A percentile compares a stretch with the other conserved stretches of the same genome.
phyloP scores from a whole-genome alignment of 2,797 vertebrate species.

The Stomatorhinus walkeri region DNA sequence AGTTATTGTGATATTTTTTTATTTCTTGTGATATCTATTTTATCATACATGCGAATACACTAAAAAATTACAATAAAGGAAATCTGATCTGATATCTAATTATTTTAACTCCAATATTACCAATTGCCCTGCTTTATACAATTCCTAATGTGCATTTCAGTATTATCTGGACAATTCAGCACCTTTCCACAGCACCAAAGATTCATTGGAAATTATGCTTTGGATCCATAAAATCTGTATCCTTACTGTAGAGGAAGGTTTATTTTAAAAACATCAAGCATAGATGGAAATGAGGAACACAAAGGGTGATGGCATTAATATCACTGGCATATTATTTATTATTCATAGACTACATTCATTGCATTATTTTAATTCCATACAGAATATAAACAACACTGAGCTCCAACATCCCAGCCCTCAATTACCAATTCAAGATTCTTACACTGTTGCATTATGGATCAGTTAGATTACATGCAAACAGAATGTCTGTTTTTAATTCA shows the following conservation, averaged over 20 bases:
- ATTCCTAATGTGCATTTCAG: neutral
- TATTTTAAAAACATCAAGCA: neutral
- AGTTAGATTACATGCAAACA: slow-evolving; percentile 19
- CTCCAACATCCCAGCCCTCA: slow-evolving; percentile 42
- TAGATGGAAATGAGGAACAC: neutral
- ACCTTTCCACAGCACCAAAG: neutral
- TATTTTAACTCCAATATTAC: neutral
- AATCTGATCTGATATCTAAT: neutral
- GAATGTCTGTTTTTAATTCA: slow-evolving; percentile 32
- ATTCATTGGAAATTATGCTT: neutral
- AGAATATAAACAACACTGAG: slow-evolving; percentile 23
- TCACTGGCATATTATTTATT: neutral
- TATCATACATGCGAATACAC: neutral
- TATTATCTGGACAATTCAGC: neutral
- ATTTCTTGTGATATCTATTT: neutral
- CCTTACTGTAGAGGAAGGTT: neutral
- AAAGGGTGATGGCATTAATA: neutral
- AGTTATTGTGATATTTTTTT: neutral
- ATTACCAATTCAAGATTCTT: slow-evolving; percentile 67
- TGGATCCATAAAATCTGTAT: neutral
- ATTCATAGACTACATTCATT: neutral
- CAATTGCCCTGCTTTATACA: neutral
- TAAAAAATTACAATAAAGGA: neutral
- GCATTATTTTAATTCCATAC: neutral
- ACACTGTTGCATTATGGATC: slow-evolving; percentile 55